phyloP scores from a whole-genome alignment of 2,888 invertebrate genomes.

The Machimus atricapillus region DNA sequence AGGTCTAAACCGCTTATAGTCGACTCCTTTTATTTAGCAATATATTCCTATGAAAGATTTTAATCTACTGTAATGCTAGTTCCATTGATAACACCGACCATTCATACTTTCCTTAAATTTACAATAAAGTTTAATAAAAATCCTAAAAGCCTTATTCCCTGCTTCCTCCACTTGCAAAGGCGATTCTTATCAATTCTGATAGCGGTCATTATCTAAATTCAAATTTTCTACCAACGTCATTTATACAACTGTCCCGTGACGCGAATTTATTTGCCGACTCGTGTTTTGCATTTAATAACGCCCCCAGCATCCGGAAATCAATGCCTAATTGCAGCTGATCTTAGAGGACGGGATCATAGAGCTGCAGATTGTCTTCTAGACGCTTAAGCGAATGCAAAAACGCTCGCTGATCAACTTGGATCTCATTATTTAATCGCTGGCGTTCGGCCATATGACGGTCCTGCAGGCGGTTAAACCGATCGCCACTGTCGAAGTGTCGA shows the following conservation, averaged over 20 bases:
- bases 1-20: too few species aligned
- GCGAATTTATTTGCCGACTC: not conserved
- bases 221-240: not conserved
- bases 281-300: not conserved
- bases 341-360: not conserved
- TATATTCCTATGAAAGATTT: not conserved
- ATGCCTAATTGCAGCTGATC: not conserved
- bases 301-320: not conserved
- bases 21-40: not conserved
- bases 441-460: constrained; percentile 46
- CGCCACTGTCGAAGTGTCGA: not conserved
- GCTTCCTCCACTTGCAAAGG: not conserved
- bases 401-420: not conserved
- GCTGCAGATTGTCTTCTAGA: not conserved
- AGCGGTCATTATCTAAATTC: not conserved
- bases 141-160: not conserved
- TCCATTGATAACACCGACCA: not conserved
- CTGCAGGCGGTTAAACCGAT: not conserved
- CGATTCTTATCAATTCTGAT: not conserved
- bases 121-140: not conserved
- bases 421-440: constrained; percentile 52
- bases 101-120: not conserved
- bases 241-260: not conserved
- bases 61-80: not conserved
- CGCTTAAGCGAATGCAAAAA: not conserved